A percentile compares a stretch with the other conserved stretches of the same genome.
Conservation (phyloP, 1,140 invertebrate genomes). For the Ostrea denselamellosa region DNA sequence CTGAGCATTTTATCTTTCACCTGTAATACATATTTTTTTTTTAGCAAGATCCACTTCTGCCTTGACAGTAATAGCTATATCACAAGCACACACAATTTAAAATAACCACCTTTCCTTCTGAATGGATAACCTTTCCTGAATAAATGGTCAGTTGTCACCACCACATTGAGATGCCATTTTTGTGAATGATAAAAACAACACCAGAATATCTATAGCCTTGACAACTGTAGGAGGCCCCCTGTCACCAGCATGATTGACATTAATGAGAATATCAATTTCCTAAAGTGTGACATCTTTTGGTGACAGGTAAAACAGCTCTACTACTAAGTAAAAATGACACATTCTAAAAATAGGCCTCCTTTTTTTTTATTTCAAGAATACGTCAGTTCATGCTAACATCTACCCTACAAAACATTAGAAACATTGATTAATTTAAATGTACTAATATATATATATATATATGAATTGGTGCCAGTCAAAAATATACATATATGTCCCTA, state of each 20-base stretch:
- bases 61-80: neutral
- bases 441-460: too few relatives aligned
- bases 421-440: too few relatives aligned
- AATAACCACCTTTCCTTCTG: too few relatives aligned
- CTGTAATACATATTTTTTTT: neutral
- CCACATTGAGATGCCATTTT: neutral
- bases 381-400: too few relatives aligned
- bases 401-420: too few relatives aligned
- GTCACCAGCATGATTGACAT: slow-evolving; percentile 8
- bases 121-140: neutral
- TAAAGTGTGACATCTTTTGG: neutral
- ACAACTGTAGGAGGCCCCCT: neutral
- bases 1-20: neutral
- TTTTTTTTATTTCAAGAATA: too few relatives aligned
- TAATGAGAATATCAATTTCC: slow-evolving; percentile 37
- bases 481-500: too few relatives aligned
- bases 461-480: too few relatives aligned
- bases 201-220: slow-evolving; percentile 5
- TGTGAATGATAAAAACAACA: slow-evolving; percentile 14
- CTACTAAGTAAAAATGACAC: neutral
- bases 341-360: too few relatives aligned
- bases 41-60: neutral
- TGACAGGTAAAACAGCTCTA: neutral
- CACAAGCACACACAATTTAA: too few relatives aligned
- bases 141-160: slow-evolving; percentile 1